phyloP scores from a whole-genome alignment of 1,140 invertebrate species.

The Pseudachorutes palmiensis region DNA sequence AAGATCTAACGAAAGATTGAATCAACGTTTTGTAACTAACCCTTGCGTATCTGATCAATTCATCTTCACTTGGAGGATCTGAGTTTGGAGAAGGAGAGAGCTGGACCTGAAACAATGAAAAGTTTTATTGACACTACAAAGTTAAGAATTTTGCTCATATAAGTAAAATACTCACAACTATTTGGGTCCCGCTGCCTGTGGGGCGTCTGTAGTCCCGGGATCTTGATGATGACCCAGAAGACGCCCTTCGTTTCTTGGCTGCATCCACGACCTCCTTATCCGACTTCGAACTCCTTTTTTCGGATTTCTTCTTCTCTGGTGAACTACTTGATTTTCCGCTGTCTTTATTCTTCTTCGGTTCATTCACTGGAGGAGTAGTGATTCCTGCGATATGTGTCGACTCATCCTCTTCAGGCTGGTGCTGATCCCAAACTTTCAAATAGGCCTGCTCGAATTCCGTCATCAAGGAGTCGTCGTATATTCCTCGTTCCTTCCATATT shows the following conservation, averaged over 20 bases:
- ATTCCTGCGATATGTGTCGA: background rate
- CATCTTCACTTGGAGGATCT: slow-evolving; percentile 83
- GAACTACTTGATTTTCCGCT: slow-evolving; percentile 5
- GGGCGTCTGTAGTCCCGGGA: no score
- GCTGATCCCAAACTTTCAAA: slow-evolving; percentile 40
- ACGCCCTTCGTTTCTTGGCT: slow-evolving; percentile 24
- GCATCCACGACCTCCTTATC: slow-evolving; percentile 28
- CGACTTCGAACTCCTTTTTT: slow-evolving; percentile 19
- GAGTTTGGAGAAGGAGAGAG: slow-evolving; percentile 53
- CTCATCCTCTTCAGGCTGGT: slow-evolving; percentile 25
- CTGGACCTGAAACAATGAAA: slow-evolving; percentile 19
- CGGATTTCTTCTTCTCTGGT: background rate
- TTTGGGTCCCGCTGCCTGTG: no score
- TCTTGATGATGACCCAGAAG: no score
- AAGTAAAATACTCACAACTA: no score
- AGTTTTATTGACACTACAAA: slow-evolving; percentile 6
- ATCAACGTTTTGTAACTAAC: slow-evolving; percentile 7
- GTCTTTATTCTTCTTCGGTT: no score
- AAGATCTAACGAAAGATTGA: no score
- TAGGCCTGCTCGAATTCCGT: slow-evolving; percentile 61
- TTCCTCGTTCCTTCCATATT: slow-evolving; percentile 86
- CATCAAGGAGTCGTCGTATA: slow-evolving; percentile 72
- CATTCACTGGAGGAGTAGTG: background rate
- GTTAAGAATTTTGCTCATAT: no score
- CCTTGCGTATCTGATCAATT: slow-evolving; percentile 67